Base-by-base conservation (phyloP, 2,113 vertebrate species). In the Heterocephalus glaber region DNA sequence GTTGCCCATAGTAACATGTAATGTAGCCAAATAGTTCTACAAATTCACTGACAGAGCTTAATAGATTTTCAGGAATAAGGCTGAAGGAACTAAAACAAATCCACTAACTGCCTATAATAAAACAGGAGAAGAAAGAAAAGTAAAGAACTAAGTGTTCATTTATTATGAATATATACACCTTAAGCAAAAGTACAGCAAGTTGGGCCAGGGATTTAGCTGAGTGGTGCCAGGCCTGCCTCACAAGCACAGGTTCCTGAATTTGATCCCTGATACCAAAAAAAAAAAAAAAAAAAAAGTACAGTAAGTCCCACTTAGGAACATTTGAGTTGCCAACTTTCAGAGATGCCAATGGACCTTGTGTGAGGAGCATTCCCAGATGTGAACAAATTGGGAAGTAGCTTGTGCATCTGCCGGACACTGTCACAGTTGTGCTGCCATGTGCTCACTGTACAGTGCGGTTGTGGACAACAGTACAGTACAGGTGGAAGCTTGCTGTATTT, bases 271-370 rank as follows among this genome's bases (percentile, higher is more conserved):
- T n/a, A n/a, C n/a, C n/a, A n/a, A n/a, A n/a, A n/a, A n/a, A n/a
- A n/a, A n/a, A n/a, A n/a, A n/a, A n/a, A n/a, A n/a, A 52, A 52
- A 12, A 35, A 22, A 85, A 85, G 70, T 7, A 47, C 41, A 47
- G 72, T 28, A 76, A 47, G 70, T 38, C 12, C 24, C 72, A 28
- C 24, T 6, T 30, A 26, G 0, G 24, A 28, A 47, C 12, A 7
- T 14, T 11, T 2, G 2, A 47, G 38, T 26, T 28, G 24, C 0
- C 38, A 74, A 44, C 22, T 44, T 44, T 68, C 33, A 19, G 33
- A 26, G 20, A 74, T 1, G 38, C 22, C 1, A 44, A 26, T 0
- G 24, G 24, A 10, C 12, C 5, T 41, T 14, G 2, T 12, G 24
- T 74, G 70, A 44, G 54, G 54, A 8, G 16, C 7, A 60, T 19